Evolutionary conservation across 2,888 invertebrate species (phyloP).

Genomic region (Drepana falcataria): DNA sequence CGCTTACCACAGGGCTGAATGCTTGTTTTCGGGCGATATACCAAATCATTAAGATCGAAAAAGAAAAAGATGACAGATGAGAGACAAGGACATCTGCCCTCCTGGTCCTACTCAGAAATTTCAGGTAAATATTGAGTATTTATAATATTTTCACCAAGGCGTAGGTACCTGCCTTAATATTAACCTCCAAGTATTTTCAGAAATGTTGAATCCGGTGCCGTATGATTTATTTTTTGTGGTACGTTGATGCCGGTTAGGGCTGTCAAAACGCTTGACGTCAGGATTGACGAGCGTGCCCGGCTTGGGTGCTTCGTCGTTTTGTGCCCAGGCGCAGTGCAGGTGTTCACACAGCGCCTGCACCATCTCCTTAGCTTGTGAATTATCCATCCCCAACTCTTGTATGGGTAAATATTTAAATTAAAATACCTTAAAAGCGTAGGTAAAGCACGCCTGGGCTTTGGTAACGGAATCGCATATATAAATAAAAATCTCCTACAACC

Average conservation of each 20-base stretch:
- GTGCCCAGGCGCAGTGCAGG: constrained; percentile 49
- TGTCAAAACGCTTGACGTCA: constrained; percentile 73
- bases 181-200: constrained; percentile 19
- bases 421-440: too few species aligned
- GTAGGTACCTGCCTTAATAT: constrained; percentile 13
- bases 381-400: too few species aligned
- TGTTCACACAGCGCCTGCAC: constrained; percentile 23
- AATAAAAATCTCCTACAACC: too few species aligned
- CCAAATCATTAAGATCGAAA: too few species aligned
- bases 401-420: too few species aligned
- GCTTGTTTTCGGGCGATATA: too few species aligned
- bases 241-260: constrained; percentile 73
- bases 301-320: constrained; percentile 50
- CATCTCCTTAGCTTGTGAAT: background rate
- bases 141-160: background rate
- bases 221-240: constrained; percentile 45
- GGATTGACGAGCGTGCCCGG: constrained; percentile 73
- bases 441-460: too few species aligned
- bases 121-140: background rate
- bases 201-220: constrained; percentile 16
- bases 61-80: too few species aligned
- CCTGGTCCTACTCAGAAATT: background rate
- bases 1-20: too few species aligned
- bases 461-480: too few species aligned
- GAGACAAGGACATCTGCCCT: too few species aligned